phyloP scores from a whole-genome alignment of 2,113 vertebrate species.

The Percina caprodes region DNA sequence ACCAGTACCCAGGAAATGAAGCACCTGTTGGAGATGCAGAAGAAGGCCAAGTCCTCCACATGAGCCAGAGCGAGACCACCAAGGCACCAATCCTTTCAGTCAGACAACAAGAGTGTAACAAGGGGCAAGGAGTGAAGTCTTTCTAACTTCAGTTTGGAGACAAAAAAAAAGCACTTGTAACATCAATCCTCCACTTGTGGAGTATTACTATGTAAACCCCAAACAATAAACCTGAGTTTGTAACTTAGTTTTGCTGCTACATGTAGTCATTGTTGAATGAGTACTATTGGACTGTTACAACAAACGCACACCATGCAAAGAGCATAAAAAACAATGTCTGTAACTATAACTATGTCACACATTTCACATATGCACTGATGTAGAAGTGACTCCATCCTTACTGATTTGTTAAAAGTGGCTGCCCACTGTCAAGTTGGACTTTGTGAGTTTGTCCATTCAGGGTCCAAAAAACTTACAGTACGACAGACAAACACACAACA shows the following conservation, averaged over 20 bases:
- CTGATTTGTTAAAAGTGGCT: not conserved
- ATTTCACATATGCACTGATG: slow-evolving; percentile 3
- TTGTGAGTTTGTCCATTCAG: not conserved
- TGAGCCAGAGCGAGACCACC: slow-evolving; percentile 18
- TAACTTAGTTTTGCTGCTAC: not conserved
- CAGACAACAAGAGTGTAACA: not conserved
- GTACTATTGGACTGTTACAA: not conserved
- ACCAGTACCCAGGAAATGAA: slow-evolving; percentile 85
- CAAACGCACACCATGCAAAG: slow-evolving; percentile 13
- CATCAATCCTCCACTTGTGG: slow-evolving; percentile 40
- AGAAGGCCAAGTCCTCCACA: slow-evolving; percentile 74
- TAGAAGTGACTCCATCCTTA: not conserved
- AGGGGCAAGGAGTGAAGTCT: not conserved
- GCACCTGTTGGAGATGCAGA: slow-evolving; percentile 82
- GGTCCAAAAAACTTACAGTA: slow-evolving; percentile 14
- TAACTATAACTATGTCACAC: not conserved
- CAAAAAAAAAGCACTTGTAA: slow-evolving; percentile 53
- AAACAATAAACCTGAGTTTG: slow-evolving; percentile 58
- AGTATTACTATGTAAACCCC: slow-evolving; percentile 39
- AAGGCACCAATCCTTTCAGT: not conserved
- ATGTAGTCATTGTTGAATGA: slow-evolving; percentile 13
- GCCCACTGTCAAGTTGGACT: not conserved
- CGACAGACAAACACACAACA: slow-evolving; percentile 22
- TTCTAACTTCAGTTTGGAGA: slow-evolving; percentile 28
- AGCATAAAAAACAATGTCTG: not conserved